These are phyloP conservation scores for Agonopterix alstromeriana DNA, from an alignment of 2,888 invertebrate genomes.

Conservation along the genomic window DNA sequence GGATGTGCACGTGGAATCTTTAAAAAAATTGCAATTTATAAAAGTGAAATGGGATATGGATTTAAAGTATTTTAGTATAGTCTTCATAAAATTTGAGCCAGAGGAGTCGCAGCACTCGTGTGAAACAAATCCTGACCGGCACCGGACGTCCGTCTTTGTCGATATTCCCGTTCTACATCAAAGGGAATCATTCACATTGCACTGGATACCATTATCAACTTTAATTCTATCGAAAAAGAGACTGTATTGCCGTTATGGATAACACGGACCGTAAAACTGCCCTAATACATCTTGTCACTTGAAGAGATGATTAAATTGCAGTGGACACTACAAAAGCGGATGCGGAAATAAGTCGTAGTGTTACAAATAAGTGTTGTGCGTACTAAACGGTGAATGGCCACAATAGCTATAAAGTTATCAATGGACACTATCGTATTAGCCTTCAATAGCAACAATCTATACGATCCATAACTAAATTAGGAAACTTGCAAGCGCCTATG, in stretches of 20 bases:
- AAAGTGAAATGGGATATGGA: no score
- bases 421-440: slow-evolving; percentile 1
- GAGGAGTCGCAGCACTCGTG: slow-evolving; percentile 50
- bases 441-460: slow-evolving; percentile 4
- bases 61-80: neutral
- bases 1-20: neutral
- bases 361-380: slow-evolving; percentile 37
- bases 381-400: slow-evolving; percentile 4
- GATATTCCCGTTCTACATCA: slow-evolving; percentile 74
- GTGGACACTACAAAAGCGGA: slow-evolving; percentile 49
- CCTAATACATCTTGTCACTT: slow-evolving; percentile 60
- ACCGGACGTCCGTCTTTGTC: slow-evolving; percentile 76
- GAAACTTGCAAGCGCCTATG: slow-evolving; percentile 6
- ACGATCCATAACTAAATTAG: slow-evolving; percentile 4
- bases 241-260: slow-evolving; percentile 18
- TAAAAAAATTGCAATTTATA: no score
- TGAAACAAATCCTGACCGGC: slow-evolving; percentile 76
- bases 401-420: slow-evolving; percentile 6
- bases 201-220: slow-evolving; percentile 48
- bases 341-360: slow-evolving; percentile 51
- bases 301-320: slow-evolving; percentile 62
- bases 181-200: slow-evolving; percentile 52
- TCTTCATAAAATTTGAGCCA: slow-evolving; percentile 20
- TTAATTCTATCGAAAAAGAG: slow-evolving; percentile 33
- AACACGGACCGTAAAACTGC: slow-evolving; percentile 37